Conservation (phyloP, 1,140 invertebrate species). For the Zaprionus ornatus region DNA sequence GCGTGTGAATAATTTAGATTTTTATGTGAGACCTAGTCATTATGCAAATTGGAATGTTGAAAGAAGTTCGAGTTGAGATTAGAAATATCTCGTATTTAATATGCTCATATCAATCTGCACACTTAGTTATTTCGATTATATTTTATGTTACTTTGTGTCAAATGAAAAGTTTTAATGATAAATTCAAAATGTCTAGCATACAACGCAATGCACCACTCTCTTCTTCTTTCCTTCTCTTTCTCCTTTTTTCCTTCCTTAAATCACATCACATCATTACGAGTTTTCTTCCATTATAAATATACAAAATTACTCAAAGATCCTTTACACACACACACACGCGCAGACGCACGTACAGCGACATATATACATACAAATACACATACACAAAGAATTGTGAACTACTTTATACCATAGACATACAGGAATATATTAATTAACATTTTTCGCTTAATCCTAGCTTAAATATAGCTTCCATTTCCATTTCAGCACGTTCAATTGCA, state of each 20-base stretch:
- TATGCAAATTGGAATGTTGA: background rate
- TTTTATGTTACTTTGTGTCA: background rate
- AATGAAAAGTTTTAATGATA: background rate
- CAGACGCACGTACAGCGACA: background rate
- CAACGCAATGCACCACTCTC: background rate
- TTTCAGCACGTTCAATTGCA: slow-evolving; percentile 10
- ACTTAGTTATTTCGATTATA: background rate
- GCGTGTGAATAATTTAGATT: background rate
- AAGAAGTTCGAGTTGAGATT: background rate
- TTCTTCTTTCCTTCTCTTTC: background rate
- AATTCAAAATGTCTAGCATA: background rate
- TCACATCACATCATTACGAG: slow-evolving; percentile 22
- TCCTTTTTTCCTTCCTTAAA: background rate
- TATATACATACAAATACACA: background rate
- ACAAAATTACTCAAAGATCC: background rate
- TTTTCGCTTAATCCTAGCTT: slow-evolving; percentile 9
- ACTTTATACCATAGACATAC: slow-evolving; percentile 1
- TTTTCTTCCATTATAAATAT: background rate
- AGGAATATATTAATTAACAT: slow-evolving; percentile 26
- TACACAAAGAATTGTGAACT: slow-evolving; percentile 2
- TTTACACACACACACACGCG: background rate
- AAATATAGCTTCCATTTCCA: slow-evolving; percentile 17
- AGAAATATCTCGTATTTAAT: background rate
- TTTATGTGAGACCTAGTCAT: background rate
- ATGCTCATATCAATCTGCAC: background rate